Conservation (phyloP, 2,113 vertebrate species). For the Dermatemys mawii region DNA sequence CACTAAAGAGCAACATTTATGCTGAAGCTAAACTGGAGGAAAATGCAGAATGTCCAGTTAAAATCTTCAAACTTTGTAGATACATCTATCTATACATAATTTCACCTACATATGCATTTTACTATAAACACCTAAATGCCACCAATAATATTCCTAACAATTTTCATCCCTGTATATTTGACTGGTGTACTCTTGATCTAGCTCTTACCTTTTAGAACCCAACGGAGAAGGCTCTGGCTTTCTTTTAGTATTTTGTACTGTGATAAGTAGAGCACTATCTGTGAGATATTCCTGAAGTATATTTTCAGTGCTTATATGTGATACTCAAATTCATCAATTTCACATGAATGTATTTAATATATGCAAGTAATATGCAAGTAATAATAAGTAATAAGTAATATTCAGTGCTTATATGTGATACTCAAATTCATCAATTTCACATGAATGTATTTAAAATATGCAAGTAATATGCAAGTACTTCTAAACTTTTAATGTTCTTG, state of each 20-base stretch:
- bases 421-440: not conserved
- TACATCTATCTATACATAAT: not conserved
- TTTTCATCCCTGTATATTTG: not conserved
- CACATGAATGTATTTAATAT: not conserved
- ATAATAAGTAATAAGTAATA: too few species aligned
- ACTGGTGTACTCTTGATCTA: not conserved
- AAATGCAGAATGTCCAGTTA: accelerated
- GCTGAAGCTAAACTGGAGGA: not conserved
- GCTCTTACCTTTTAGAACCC: not conserved
- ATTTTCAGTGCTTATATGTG: not conserved
- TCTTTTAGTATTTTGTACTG: not conserved
- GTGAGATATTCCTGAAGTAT: not conserved
- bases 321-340: not conserved
- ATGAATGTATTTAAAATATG: not conserved
- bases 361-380: not conserved
- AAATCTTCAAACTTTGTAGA: not conserved
- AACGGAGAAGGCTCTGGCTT: not conserved
- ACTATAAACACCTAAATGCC: accelerated
- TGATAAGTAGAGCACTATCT: not conserved
- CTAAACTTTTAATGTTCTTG: not conserved
- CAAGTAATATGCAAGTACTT: not conserved
- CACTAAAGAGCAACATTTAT: accelerated
- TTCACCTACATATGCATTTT: accelerated
- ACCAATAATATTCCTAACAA: not conserved
- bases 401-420: not conserved